Evolutionary conservation across 2,113 vertebrate species (phyloP).

Genomic region (Ifrita kowaldi): DNA sequence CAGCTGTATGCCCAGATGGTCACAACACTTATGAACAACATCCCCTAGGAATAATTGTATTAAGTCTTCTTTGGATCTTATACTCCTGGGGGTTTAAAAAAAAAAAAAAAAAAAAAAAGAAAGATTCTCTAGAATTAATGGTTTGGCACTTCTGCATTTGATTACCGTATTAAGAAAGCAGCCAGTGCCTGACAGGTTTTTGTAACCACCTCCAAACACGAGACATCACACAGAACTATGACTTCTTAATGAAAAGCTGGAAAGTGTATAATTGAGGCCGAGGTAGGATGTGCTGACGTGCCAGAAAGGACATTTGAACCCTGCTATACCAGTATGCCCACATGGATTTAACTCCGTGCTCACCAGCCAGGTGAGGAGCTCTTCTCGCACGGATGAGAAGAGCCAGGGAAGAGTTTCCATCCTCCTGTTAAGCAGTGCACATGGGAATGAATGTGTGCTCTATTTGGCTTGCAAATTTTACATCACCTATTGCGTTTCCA

Average conservation of each 20-base stretch:
- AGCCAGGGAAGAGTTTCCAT: background rate
- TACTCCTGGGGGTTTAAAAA: background rate
- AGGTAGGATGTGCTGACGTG: background rate
- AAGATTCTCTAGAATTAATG: background rate
- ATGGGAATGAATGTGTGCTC: background rate
- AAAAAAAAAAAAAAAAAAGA: background rate
- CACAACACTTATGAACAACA: background rate
- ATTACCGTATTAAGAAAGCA: conserved; percentile 21
- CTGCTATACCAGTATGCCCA: conserved; percentile 13
- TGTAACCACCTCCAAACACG: background rate
- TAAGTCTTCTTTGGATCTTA: conserved; percentile 1
- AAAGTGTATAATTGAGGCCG: conserved; percentile 4
- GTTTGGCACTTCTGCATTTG: background rate
- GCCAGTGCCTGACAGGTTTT: background rate
- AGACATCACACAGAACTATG: conserved; percentile 10
- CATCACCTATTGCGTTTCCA: background rate
- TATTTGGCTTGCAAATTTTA: background rate
- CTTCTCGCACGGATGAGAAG: background rate
- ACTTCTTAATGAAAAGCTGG: conserved; percentile 57
- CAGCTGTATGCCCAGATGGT: conserved; percentile 73
- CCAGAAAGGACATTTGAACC: conserved; percentile 53
- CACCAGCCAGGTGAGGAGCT: background rate
- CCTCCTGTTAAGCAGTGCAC: background rate
- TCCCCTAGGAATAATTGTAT: conserved; percentile 46
- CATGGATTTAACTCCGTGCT: background rate